Evolutionary conservation across 2,113 vertebrate genomes (phyloP), one percentile per base, ranked within the genome.

Genomic region (Rutilus rutilus): DNA sequence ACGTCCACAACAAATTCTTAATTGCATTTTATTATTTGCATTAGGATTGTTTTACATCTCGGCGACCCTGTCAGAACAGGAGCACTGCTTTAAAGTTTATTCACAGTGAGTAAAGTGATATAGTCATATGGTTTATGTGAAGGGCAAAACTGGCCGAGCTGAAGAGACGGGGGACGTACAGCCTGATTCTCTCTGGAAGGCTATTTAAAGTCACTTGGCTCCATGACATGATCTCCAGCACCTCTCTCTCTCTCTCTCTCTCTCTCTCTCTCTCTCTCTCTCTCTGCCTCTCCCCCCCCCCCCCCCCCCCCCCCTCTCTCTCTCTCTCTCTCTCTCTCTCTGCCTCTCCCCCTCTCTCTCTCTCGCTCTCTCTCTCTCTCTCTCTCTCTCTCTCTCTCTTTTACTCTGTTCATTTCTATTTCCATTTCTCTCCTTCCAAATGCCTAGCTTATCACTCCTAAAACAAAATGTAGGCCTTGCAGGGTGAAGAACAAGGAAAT

Each of bases 201-300:
- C 76, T 59, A 59, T 78, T 59, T 78, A 78, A 60, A 79, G 77
- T 79, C 54, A 62, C 33, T 25, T 60, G 33, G 14, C 52, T 59
- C 50, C 36, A 21, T 79, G 6, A 65, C 39, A 50, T 69, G 27
- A 42, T 83, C 30, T 15, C n/a, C 33, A 36, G 27, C 33, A 33
- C 3, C 71, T 62, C 71, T 84, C 54, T 45, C 52, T 57, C 52
- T 59, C 36, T 47, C 36, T 84, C 33, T 75, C 52, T 77, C 47
- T 52, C 14, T 52, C 50, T 52, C 50, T 52, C 50, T 52, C 9
- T 45, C 42, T 45, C 10, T 10, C 42, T 45, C 42, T 45, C 9
- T 45, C 42, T 45, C 42, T 6, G 5, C 6, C 36, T 36, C 36
- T 36, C 36, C 0, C 36, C 6, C 36, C 6, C 36, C 1, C 36